phyloP scores from a whole-genome alignment of 1,140 invertebrate genomes.

The Gryon sp. region DNA sequence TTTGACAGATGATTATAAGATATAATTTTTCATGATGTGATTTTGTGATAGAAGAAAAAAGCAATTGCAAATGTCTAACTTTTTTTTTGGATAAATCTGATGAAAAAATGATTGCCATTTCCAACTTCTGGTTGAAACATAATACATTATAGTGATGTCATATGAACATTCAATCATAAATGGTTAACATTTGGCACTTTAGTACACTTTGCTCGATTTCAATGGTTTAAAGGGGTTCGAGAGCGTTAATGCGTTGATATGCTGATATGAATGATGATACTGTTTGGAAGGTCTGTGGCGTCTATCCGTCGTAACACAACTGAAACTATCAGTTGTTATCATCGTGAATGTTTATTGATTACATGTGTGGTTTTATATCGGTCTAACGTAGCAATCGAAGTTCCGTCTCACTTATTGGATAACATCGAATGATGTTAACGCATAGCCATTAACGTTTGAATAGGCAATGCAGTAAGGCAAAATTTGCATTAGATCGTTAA shows the following conservation, averaged over 20 bases:
- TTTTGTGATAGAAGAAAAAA: too few relatives aligned
- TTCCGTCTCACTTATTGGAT: slow-evolving; percentile 50
- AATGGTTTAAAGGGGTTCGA: slow-evolving; percentile 17
- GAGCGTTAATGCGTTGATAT: slow-evolving; percentile 27
- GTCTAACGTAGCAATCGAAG: slow-evolving; percentile 42
- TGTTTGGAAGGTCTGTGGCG: slow-evolving; percentile 46
- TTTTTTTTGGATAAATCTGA: not conserved
- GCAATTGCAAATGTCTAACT: not conserved
- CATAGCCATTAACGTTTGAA: slow-evolving; percentile 41
- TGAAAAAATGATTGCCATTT: too few relatives aligned
- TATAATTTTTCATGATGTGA: slow-evolving; percentile 49
- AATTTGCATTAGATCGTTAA: slow-evolving; percentile 52
- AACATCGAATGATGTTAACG: slow-evolving; percentile 41
- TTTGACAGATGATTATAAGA: slow-evolving; percentile 17
- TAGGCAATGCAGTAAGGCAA: slow-evolving; percentile 36
- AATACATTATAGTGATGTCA: too few relatives aligned
- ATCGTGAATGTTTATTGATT: slow-evolving; percentile 54
- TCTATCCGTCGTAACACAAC: slow-evolving; percentile 41
- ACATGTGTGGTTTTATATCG: slow-evolving; percentile 57
- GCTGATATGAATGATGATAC: slow-evolving; percentile 39
- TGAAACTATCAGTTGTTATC: slow-evolving; percentile 49
- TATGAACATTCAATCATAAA: too few relatives aligned
- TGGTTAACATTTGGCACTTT: too few relatives aligned
- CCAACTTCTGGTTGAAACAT: too few relatives aligned
- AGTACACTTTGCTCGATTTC: slow-evolving; percentile 12